A percentile compares a stretch with the other conserved stretches of the same genome.
phyloP scores from a whole-genome alignment of 2,888 invertebrate genomes.

The Cerceris ruficornis region DNA sequence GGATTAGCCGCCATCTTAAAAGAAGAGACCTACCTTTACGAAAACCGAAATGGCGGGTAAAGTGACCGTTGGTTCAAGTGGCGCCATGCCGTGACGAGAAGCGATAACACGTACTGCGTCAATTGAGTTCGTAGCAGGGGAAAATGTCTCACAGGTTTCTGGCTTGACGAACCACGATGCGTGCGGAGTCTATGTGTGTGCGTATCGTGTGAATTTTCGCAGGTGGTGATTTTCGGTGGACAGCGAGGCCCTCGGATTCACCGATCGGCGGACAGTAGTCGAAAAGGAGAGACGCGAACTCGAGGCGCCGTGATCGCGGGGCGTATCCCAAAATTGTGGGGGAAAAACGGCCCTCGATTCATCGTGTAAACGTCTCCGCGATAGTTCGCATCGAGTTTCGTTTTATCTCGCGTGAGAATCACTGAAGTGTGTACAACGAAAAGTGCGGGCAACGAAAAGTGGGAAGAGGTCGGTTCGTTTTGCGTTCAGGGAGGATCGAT shows the following conservation, averaged over 20 bases:
- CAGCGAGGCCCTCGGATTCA: slow-evolving; percentile 46
- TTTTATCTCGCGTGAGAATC: slow-evolving; percentile 49
- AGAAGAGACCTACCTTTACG: slow-evolving; percentile 28
- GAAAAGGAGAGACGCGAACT: slow-evolving; percentile 43
- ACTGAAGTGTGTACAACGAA: slow-evolving; percentile 26
- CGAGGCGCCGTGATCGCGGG: slow-evolving; percentile 65
- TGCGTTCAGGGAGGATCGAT: slow-evolving; percentile 24
- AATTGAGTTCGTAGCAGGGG: slow-evolving; percentile 39
- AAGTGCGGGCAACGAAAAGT: slow-evolving; percentile 29
- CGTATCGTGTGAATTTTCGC: slow-evolving; percentile 69
- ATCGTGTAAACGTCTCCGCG: slow-evolving; percentile 32
- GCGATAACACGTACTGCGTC: slow-evolving; percentile 1
- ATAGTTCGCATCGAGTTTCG: slow-evolving; percentile 51
- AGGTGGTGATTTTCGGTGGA: slow-evolving; percentile 71
- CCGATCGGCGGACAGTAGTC: slow-evolving; percentile 44
- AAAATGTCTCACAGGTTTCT: slow-evolving; percentile 65
- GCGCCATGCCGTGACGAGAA: slow-evolving; percentile 33
- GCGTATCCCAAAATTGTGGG: slow-evolving; percentile 70
- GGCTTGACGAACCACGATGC: slow-evolving; percentile 67
- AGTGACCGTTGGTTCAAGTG: slow-evolving; percentile 2
- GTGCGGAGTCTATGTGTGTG: slow-evolving; percentile 57
- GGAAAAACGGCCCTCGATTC: slow-evolving; percentile 46
- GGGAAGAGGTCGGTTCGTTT: slow-evolving; percentile 24
- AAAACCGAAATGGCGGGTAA: neutral
- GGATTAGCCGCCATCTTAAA: neutral